Base-by-base conservation (phyloP, 2,113 vertebrate genomes). In the Prinia subflava region DNA sequence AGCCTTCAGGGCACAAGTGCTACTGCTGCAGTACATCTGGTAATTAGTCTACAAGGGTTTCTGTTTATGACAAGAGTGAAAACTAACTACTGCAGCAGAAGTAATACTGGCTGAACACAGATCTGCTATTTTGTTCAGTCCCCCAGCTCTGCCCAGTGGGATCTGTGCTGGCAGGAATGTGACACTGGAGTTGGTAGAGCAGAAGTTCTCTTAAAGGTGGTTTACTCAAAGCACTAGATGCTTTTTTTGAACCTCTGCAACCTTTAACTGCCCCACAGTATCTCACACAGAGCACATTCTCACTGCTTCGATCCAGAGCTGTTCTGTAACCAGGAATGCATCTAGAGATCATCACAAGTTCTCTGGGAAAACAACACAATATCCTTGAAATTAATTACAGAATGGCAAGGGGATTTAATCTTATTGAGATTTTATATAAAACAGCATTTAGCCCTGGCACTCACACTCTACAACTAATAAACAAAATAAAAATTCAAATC, bases 401-500 rank as follows among this genome's bases (percentile, higher is more conserved):
- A 82, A 92, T 46, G 37, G 33, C 63, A 79, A 69, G 53, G 46
- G 44, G 87, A 81, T 83, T 94, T 93, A 87, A 96, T 95, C 87
- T 73, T 30, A 68, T 11, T 63, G 92, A 95, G 83, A 90, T 80
- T 74, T 92, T 79, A 65, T 27, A 90, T 85, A 87, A 91, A 96
- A 89, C 33, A 71, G 52, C 84, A 84, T 95, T 92, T 94, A 89
- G 79, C 27, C 62, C 87, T 95, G 96, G 95, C 86, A 89, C 76
- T 79, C 78, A 83, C 19, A 39, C 49, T 76, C 62, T 39, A 77
- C 87, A 96, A 37, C 62, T 95, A 96, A 92, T 91, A 83, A 89
- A 95, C 49, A 94, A 94, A 96, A 95, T 91, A 94, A 97, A 96
- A 96, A 96, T 96, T 95, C 95, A 94, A 87, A 97, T 92, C 74